Evolutionary conservation across 2,113 vertebrate species (phyloP), one percentile per base, ranked within the genome.

Genomic region (Rhabdomys dilectus): DNA sequence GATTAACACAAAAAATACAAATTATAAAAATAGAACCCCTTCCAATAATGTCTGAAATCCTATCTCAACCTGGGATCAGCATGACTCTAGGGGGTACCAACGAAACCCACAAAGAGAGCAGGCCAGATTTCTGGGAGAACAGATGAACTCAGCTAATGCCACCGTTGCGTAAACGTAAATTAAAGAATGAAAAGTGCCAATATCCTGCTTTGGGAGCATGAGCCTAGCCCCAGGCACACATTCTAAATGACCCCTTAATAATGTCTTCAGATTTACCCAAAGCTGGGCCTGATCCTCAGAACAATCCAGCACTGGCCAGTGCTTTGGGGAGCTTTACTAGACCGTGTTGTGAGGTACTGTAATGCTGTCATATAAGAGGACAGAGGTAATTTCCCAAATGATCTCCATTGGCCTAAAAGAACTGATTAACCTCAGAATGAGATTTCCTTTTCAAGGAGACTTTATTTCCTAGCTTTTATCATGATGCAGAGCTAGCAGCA

Each of bases 61-160:
- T 58, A 89, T 96, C 91, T 78, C 89, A 91, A 80, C 21, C 68
- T 72, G 62, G 62, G 92, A 75, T 81, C 80, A 94, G 91, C 89
- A 60, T 60, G 94, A 84, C 22, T 62, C 70, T 6, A 13, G 91
- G 86, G 93, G 64, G 75, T 96, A 66, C 92, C 94, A 95, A 94
- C 94, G 96, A 97, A 96, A 93, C 4, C 82, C 92, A 92, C 96
- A 97, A 89, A 91, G 88, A 84, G 48, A 92, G 58, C 82, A 7
- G 1, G 87, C 86, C 81, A 92, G 88, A 84, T 95, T 95, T 96
- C 95, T 96, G 93, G 51, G 80, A 39, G 97, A 94, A 93, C 95
- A 88, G 97, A 96, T 58, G 48, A 97, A 94, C 56, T 97, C 96
- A 92, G 87, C 95, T 98, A 60, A 97, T 96, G 95, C 94, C 91